Evolutionary conservation across 2,113 vertebrate species (phyloP).

Genomic region (Silurus asotus): DNA sequence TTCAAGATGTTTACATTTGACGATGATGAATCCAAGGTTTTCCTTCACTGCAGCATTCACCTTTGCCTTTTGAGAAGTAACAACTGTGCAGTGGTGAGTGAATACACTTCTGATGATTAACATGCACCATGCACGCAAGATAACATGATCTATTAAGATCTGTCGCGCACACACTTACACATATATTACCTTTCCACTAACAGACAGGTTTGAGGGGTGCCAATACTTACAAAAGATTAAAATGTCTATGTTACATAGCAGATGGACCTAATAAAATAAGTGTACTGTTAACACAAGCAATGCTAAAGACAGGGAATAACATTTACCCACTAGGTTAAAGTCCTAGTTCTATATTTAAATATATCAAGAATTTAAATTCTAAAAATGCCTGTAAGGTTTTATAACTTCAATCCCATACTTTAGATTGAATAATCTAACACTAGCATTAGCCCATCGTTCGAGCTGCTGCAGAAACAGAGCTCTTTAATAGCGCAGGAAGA

Average conservation of each 20-base stretch:
- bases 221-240: too few relatives aligned
- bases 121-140: too few relatives aligned
- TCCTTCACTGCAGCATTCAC: constrained; percentile 67
- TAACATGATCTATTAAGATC: too few relatives aligned
- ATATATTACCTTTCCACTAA: too few relatives aligned
- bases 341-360: background rate
- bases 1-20: constrained; percentile 69
- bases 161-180: too few relatives aligned
- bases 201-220: too few relatives aligned
- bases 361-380: background rate
- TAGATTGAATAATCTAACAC: background rate
- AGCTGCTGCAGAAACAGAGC: background rate
- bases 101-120: too few relatives aligned
- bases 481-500: background rate
- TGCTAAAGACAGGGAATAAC: background rate
- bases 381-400: background rate
- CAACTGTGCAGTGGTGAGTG: constrained; percentile 62
- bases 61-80: constrained; percentile 61
- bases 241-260: too few relatives aligned
- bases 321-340: background rate
- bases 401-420: background rate
- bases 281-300: background rate
- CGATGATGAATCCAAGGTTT: constrained; percentile 55
- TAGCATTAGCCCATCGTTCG: background rate
- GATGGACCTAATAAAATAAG: background rate